Evolutionary conservation across 2,113 vertebrate species (phyloP).

Genomic region (Amphiprion ocellaris): DNA sequence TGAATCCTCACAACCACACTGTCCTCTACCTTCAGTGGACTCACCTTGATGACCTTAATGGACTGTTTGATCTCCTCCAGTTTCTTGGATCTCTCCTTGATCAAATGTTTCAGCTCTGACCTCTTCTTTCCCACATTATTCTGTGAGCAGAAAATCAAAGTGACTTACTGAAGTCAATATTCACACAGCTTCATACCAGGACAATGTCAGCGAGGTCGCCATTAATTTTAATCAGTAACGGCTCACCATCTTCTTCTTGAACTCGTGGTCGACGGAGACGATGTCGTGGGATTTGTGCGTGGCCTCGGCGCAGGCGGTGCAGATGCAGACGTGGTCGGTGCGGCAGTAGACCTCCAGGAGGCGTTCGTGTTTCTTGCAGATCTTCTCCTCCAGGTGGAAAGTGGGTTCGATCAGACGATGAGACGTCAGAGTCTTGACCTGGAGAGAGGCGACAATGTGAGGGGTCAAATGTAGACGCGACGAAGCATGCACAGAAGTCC

Average conservation of each 20-base stretch:
- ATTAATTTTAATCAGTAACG: not conserved
- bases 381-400: constrained; percentile 81
- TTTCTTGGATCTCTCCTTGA: constrained; percentile 85
- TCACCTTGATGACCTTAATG: constrained; percentile 85
- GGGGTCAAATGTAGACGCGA: not conserved
- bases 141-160: constrained; percentile 51
- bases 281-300: constrained; percentile 85
- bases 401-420: constrained; percentile 86
- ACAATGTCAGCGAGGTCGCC: not conserved
- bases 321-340: constrained; percentile 87
- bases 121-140: constrained; percentile 78
- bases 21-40: not conserved
- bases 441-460: not conserved
- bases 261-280: constrained; percentile 84
- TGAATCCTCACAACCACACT: too few relatives aligned
- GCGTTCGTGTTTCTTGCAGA: constrained; percentile 87
- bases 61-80: constrained; percentile 86
- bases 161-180: too few relatives aligned
- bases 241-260: constrained; percentile 86
- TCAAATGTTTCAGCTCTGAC: constrained; percentile 83
- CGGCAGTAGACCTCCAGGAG: constrained; percentile 89
- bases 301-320: constrained; percentile 83
- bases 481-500: not conserved
- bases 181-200: too few relatives aligned
- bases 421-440: constrained; percentile 76